Evolutionary conservation across 2,888 invertebrate species (phyloP), one percentile per base, ranked within the genome.

Genomic region (Nipponacmea schrenckii): DNA sequence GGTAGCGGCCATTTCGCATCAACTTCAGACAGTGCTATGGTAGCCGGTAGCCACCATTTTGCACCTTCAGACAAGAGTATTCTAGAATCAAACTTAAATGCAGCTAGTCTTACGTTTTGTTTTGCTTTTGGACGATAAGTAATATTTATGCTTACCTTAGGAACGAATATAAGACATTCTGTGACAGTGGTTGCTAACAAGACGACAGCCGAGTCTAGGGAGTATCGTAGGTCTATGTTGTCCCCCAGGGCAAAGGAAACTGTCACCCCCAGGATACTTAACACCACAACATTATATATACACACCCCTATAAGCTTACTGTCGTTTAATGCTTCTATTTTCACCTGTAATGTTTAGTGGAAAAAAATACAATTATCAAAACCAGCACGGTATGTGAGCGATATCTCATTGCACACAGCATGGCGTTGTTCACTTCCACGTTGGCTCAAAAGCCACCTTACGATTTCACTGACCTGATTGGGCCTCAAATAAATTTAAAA

Each of bases 241-340:
- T 50, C 48, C 15, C 56, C 69, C 27, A 76, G 66, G n/a, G 71
- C 72, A 44, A 72, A 70, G 48, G 72, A 71, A 20, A 76, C 68
- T 1, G 72, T 64, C 14, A 74, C 76, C 8, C 76, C 76, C 14
- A 76, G 46, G 39, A 74, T 65, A 68, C 74, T 72, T 17, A 76
- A 67, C 14, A 76, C 71, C 14, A 70, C 72, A 20, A 73, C 74
- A 45, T 74, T 76, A 70, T 76, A 76, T 69, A 80, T 80, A 65
- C 79, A 77, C 73, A 80, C 62, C 2, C 75, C 80, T 46, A 80
- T 79, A 71, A 72, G 74, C 72, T 77, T 77, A 27, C 78, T 78
- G 69, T 80, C 80, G 72, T 80, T 80, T 69, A 80, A 72, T n/a
- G 77, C 79, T 15, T 76, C 75, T 17, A 74, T 72, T 12, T 72